Percentiles rank a stretch among this genome's conserved stretches.
Evolutionary conservation across 2,113 vertebrate species (phyloP).

Genomic region (Isurus oxyrinchus): DNA sequence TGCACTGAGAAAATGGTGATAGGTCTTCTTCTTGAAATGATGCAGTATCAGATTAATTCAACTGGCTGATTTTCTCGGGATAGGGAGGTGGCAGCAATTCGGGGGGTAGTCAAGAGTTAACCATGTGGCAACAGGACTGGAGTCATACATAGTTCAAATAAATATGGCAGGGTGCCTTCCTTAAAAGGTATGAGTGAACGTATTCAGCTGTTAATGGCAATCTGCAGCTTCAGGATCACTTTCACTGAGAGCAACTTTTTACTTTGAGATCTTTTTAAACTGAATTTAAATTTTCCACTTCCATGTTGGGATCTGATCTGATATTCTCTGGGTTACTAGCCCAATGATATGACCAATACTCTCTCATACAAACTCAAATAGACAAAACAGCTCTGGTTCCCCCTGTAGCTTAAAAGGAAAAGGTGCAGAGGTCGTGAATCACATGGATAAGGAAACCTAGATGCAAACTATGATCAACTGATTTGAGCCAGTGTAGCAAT

Average conservation of each 20-base stretch:
- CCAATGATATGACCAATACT: neutral
- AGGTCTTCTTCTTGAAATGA: neutral
- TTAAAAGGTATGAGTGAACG: too few species aligned
- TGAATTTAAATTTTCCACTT: neutral
- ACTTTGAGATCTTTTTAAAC: neutral
- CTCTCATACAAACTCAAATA: neutral
- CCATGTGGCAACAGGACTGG: neutral
- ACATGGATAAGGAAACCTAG: neutral
- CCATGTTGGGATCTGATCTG: neutral
- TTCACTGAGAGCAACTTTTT: neutral
- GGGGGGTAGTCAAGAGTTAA: neutral
- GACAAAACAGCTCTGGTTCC: neutral
- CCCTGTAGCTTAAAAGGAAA: neutral
- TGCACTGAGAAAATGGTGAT: neutral
- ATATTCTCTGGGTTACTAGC: neutral
- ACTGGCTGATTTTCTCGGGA: neutral
- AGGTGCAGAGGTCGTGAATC: neutral
- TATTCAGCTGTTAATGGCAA: too few species aligned
- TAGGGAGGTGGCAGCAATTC: neutral
- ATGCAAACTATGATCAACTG: neutral
- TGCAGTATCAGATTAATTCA: neutral
- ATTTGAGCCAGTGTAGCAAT: neutral
- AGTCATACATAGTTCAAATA: neutral
- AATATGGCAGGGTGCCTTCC: too few species aligned
- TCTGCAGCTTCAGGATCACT: neutral